Conservation (phyloP, 2,113 vertebrate species). For the Oreochromis spilurus region DNA sequence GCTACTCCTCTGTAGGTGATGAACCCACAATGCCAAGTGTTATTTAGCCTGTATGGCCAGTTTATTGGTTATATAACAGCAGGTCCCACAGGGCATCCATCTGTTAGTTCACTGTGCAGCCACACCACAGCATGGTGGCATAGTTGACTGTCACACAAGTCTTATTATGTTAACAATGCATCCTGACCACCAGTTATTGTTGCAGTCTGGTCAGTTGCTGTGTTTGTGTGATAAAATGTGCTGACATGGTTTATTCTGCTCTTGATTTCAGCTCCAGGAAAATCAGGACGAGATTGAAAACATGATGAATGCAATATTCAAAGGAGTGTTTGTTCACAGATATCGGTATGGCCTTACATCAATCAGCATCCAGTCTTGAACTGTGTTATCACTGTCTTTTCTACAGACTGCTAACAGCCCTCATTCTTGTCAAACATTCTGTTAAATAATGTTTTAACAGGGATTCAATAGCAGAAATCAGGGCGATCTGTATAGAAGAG, state of each 20-base stretch:
- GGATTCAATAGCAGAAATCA: slow-evolving; percentile 97
- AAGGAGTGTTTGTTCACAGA: slow-evolving; percentile 98
- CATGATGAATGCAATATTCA: slow-evolving; percentile 99
- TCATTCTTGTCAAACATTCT: background rate
- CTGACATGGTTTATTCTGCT: background rate
- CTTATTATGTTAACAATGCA: slow-evolving; percentile 14
- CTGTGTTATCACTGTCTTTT: background rate
- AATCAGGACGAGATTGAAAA: slow-evolving; percentile 99
- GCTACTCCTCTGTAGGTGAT: slow-evolving; percentile 7
- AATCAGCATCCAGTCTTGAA: background rate
- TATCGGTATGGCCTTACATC: slow-evolving; percentile 81
- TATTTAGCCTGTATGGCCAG: slow-evolving; percentile 34
- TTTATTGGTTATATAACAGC: slow-evolving; percentile 52
- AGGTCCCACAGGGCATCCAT: slow-evolving; percentile 57
- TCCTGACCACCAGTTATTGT: background rate
- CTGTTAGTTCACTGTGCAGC: slow-evolving; percentile 43
- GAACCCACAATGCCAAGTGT: background rate
- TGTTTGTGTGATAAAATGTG: background rate
- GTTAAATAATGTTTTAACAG: slow-evolving; percentile 60
- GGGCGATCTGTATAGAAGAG: slow-evolving; percentile 98
- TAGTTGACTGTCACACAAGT: slow-evolving; percentile 14
- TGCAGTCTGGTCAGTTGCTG: background rate
- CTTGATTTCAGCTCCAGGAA: slow-evolving; percentile 90
- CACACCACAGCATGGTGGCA: slow-evolving; percentile 10
- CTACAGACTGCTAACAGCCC: background rate